Evolutionary conservation across 2,797 vertebrate species (phyloP), one percentile per base, ranked within the genome.

Genomic region (Acipenser ruthenus): DNA sequence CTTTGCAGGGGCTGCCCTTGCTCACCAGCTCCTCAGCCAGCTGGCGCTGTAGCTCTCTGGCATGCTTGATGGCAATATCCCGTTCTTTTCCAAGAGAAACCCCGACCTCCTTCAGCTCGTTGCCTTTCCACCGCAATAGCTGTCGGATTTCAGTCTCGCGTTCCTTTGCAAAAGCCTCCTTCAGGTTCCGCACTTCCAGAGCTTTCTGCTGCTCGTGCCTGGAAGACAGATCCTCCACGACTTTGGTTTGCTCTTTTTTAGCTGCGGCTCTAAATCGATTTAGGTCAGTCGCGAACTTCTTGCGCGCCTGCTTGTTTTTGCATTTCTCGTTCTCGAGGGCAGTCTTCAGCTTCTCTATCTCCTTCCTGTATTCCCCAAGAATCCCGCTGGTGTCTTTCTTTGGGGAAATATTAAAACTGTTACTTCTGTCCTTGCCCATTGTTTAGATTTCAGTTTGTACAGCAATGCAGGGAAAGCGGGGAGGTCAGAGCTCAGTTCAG

Each of bases 311-410:
- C 64, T 77, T 80, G 1, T 78, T 76, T 60, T 53, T 83, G 23
- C 66, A 69, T 60, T 76, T 86, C 80, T 92, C 89, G 0, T 65
- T 77, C 65, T 91, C 83, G 74, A 89, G 79, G 48, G 86, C 87
- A 0, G 75, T 75, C 49, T 51, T 75, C 48, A 90, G 74, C 58
- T 78, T 80, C 71, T 85, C 80, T 18, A 91, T 73, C 72, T 91
- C 88, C 61, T 59, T 70, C 12, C 72, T 68, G 49, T 77, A 81
- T 67, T 80, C 80, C 10, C 78, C 78, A 67, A 75, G 79, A 74
- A 69, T 75, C 72, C 69, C 77, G 72, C 70, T 68, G 62, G 55
- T 11, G 65, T 67, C 67, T 56, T 77, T 86, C 72, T 84, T 87
- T 69, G 82, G 83, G 10, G 73, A 89, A 73, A 89, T 74, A 66